A percentile compares a stretch with the other conserved stretches of the same genome.
Evolutionary conservation across 2,888 invertebrate genomes (phyloP).

Genomic region (Ptilodon capucinus): DNA sequence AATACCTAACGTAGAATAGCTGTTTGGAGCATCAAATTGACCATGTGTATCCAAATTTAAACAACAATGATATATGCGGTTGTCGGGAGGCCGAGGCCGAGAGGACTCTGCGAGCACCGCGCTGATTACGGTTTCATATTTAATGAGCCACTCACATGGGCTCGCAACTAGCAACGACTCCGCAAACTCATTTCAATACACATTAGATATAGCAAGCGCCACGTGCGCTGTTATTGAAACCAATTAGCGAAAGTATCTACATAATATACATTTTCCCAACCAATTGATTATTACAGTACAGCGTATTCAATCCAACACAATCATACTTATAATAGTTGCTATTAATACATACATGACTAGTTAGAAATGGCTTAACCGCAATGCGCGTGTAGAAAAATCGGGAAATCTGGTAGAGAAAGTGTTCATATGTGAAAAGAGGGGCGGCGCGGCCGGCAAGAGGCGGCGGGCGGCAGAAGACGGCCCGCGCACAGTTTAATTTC

Average conservation of each 20-base stretch:
- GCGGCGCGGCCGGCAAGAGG: slow-evolving; percentile 48
- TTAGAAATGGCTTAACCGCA: slow-evolving; percentile 16
- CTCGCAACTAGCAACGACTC: slow-evolving; percentile 52
- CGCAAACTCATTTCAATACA: slow-evolving; percentile 75
- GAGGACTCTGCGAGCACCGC: slow-evolving; percentile 64
- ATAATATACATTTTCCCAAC: not conserved
- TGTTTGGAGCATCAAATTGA: slow-evolving; percentile 19
- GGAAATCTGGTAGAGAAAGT: slow-evolving; percentile 73
- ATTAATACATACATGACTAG: not conserved
- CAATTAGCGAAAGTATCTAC: slow-evolving; percentile 5
- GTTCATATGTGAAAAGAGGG: slow-evolving; percentile 69
- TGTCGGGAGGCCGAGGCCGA: slow-evolving; percentile 47
- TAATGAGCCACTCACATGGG: slow-evolving; percentile 74
- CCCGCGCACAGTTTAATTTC: slow-evolving; percentile 81
- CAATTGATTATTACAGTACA: not conserved
- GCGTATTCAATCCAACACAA: not conserved
- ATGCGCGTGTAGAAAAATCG: slow-evolving; percentile 62
- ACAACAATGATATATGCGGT: slow-evolving; percentile 47
- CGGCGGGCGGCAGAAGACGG: slow-evolving; percentile 74
- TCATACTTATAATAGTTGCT: slow-evolving; percentile 5
- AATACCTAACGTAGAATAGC: not conserved
- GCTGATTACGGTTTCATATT: slow-evolving; percentile 79
- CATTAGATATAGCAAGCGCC: slow-evolving; percentile 55
- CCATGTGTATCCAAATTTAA: slow-evolving; percentile 41
- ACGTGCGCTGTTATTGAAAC: slow-evolving; percentile 16